Conservation (phyloP, 2,888 invertebrate genomes). For the Pinctada fucata region DNA sequence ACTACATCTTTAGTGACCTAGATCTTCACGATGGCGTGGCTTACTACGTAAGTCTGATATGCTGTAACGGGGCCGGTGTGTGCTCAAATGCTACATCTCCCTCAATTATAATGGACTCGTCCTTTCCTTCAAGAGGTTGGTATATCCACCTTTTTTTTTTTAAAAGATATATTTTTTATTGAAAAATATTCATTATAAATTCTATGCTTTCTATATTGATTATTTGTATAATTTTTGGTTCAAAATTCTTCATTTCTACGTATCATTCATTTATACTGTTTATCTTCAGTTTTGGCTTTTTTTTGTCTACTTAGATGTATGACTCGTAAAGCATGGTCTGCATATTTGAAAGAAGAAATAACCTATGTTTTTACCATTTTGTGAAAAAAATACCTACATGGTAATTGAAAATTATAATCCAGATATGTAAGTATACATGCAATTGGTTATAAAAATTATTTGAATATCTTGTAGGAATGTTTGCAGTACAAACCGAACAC, state of each 20-base stretch:
- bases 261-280: too few relatives aligned
- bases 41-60: constrained; percentile 40
- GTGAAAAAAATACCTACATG: too few relatives aligned
- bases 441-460: too few relatives aligned
- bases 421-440: too few relatives aligned
- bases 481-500: constrained; percentile 54
- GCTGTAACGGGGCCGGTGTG: constrained; percentile 48
- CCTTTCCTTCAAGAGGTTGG: constrained; percentile 45
- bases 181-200: background rate
- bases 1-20: constrained; percentile 43
- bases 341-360: too few relatives aligned
- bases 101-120: constrained; percentile 43
- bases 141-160: background rate
- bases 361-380: too few relatives aligned
- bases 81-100: constrained; percentile 38
- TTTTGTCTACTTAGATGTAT: too few relatives aligned
- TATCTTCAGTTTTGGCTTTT: too few relatives aligned
- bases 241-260: too few relatives aligned
- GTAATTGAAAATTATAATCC: too few relatives aligned
- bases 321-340: too few relatives aligned
- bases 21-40: constrained; percentile 50
- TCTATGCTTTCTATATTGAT: background rate
- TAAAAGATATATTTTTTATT: background rate
- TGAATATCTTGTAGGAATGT: constrained; percentile 41
- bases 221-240: background rate